phyloP scores from a whole-genome alignment of 2,888 invertebrate genomes.

The Griposia aprilina region DNA sequence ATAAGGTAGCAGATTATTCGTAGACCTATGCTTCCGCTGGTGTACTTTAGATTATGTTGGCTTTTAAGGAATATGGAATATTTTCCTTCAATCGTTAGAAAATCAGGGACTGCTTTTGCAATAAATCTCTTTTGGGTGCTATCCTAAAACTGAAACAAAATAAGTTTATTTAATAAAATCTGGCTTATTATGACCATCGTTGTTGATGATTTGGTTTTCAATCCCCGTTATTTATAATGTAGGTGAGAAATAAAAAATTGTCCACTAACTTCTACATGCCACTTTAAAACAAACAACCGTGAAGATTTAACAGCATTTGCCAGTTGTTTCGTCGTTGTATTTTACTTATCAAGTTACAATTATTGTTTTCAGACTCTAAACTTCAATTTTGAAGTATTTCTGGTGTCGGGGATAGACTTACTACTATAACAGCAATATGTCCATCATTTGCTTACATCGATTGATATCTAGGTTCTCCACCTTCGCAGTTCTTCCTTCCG shows the following conservation, averaged over 20 bases:
- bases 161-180: neutral
- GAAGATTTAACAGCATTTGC: conserved; percentile 21
- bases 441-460: neutral
- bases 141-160: neutral
- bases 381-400: neutral
- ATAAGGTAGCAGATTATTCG: neutral
- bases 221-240: neutral
- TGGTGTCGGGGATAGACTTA: neutral
- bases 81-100: neutral
- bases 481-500: neutral
- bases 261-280: neutral
- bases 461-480: neutral
- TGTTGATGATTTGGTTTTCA: neutral
- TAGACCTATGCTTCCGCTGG: neutral
- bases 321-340: conserved; percentile 10
- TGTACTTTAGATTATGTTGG: neutral
- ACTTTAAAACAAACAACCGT: conserved; percentile 27
- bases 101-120: neutral
- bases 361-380: neutral
- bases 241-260: neutral
- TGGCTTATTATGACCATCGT: neutral
- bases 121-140: neutral
- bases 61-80: neutral
- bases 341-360: neutral
- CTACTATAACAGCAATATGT: neutral